Evolutionary conservation across 2,888 invertebrate species (phyloP).

Genomic region (Acanthosepion pharaonis): DNA sequence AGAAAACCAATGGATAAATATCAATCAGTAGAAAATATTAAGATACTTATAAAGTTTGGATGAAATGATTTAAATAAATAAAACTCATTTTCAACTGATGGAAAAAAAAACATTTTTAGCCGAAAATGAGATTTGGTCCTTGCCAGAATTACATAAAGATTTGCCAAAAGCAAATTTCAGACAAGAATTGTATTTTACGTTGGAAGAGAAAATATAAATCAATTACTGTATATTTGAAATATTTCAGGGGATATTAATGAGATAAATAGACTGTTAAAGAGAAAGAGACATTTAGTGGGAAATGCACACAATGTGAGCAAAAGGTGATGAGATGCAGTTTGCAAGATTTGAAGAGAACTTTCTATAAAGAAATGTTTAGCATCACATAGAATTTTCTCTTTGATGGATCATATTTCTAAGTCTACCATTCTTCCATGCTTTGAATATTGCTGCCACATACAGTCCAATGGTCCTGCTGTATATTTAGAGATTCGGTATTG

Average conservation of each 20-base stretch:
- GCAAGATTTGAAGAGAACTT: too few species aligned
- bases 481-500: too few species aligned
- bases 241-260: not conserved
- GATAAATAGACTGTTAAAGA: not conserved
- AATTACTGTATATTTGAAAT: not conserved
- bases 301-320: not conserved
- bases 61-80: not conserved
- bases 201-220: not conserved
- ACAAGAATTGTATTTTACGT: not conserved
- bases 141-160: not conserved
- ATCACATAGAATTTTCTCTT: too few species aligned
- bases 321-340: not conserved
- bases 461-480: too few species aligned
- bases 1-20: not conserved
- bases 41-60: not conserved
- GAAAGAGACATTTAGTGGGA: not conserved
- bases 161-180: not conserved
- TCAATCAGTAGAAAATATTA: not conserved
- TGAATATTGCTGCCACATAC: too few species aligned
- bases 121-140: not conserved
- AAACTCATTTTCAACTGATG: not conserved
- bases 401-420: too few species aligned
- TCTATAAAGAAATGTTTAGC: too few species aligned
- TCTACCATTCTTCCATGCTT: too few species aligned
- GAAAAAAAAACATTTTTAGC: not conserved